Evolutionary conservation across 2,113 vertebrate genomes (phyloP), one percentile per base, ranked within the genome.

Genomic region (Nothoprocta pentlandii): DNA sequence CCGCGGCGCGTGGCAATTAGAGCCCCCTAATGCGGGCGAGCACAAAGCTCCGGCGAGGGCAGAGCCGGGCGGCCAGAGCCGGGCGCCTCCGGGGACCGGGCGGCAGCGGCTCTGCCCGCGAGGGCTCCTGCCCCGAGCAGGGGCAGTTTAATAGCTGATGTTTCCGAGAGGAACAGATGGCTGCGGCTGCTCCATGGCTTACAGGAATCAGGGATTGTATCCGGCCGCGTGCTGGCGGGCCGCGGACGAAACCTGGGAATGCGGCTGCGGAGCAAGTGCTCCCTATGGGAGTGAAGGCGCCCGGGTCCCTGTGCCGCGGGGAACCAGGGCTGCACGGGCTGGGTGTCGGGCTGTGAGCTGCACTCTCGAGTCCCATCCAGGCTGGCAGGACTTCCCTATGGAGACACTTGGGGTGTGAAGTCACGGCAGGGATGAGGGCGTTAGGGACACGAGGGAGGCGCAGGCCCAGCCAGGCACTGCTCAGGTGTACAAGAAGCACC

Each of bases 91-190:
- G 92, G 96, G 96, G 96, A 96, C 90, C 75, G 80, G 93, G 34
- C 51, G 77, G 80, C 71, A 95, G 94, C 91, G 94, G 91, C 85
- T 95, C 92, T 96, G 91, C 83, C 91, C 58, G 87, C 2, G 0
- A 85, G 89, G 80, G 32, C 94, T 94, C 4, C 0, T 4, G 28
- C 36, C 76, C 87, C 89, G 90, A 39, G 36, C 36, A 39, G 36
- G 36, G 36, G 36, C 36, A 39, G 36, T 39, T 39, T 39, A 39
- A 39, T 39, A 39, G 36, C 36, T 39, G 36, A 39, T 39, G 36
- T 39, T 39, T 39, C 36, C 36, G 36, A 39, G 36, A 39, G 56
- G 10, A 80, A 93, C 96, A 97, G 95, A 97, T 97, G 96, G 95
- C 79, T n/a, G 21, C 42, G 91, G 49, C 83, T 71, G 64, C 5